These are phyloP conservation scores for Trididemnum miniatum DNA, from an alignment of 23 tunicate genomes.

Conservation along the genomic window DNA sequence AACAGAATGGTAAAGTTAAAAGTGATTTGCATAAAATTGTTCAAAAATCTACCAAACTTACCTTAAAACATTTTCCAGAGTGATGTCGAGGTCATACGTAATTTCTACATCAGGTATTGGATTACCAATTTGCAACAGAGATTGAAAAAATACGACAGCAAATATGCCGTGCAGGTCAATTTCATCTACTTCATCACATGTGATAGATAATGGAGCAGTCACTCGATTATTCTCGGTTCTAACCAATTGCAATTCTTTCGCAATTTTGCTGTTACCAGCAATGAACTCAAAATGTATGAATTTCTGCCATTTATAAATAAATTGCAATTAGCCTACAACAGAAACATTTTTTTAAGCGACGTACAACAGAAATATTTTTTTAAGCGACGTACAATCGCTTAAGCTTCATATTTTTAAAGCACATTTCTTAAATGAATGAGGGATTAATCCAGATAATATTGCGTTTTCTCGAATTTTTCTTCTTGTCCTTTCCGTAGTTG, in stretches of 20 bases:
- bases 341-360: too few relatives aligned
- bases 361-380: too few relatives aligned
- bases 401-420: too few relatives aligned
- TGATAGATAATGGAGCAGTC: constrained; percentile 3
- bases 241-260: background rate
- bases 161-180: background rate
- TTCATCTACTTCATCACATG: background rate
- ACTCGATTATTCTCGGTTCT: constrained; percentile 34
- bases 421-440: too few relatives aligned
- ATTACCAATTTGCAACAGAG: background rate
- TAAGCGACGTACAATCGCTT: too few relatives aligned
- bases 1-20: too few relatives aligned
- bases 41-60: too few relatives aligned
- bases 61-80: background rate
- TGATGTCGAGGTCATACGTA: background rate
- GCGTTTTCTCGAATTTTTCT: too few relatives aligned
- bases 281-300: constrained; percentile 14
- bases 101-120: background rate
- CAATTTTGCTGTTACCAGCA: background rate
- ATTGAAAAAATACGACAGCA: background rate
- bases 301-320: background rate
- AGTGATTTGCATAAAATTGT: too few relatives aligned
- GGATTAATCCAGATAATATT: too few relatives aligned
- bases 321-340: too few relatives aligned
- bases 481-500: too few relatives aligned